These are phyloP conservation scores for Emesis russula DNA, from an alignment of 2,888 invertebrate species.

Conservation along the genomic window DNA sequence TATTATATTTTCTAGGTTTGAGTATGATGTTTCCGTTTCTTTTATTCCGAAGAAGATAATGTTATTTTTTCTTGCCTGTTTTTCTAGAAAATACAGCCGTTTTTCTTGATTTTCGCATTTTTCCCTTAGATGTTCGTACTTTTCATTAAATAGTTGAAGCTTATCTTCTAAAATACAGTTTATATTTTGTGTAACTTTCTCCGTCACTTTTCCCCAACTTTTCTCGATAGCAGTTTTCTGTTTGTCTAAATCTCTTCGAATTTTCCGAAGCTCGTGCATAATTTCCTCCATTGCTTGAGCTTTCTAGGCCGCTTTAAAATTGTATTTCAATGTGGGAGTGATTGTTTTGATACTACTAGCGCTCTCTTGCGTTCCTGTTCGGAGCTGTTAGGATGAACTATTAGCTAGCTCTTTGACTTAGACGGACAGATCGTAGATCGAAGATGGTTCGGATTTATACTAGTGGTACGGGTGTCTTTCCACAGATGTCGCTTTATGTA, in stretches of 20 bases:
- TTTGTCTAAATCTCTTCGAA: slow-evolving; percentile 21
- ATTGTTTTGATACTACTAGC: background rate
- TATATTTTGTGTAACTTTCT: slow-evolving; percentile 32
- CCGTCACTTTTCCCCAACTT: slow-evolving; percentile 5
- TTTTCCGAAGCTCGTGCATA: slow-evolving; percentile 33
- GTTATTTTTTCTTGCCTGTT: slow-evolving; percentile 52
- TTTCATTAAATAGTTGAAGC: slow-evolving; percentile 3
- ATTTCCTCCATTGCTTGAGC: background rate
- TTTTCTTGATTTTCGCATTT: slow-evolving; percentile 29
- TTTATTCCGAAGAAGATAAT: slow-evolving; percentile 30
- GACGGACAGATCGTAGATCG: background rate
- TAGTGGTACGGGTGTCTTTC: background rate
- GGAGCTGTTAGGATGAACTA: background rate
- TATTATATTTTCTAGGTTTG: background rate
- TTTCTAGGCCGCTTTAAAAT: background rate
- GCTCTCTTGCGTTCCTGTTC: background rate
- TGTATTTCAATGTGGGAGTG: background rate
- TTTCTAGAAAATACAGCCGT: slow-evolving; percentile 43
- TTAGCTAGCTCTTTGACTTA: background rate
- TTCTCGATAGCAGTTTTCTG: background rate
- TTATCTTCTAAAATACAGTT: slow-evolving; percentile 40
- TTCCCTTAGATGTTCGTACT: slow-evolving; percentile 11
- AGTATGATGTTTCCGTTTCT: background rate
- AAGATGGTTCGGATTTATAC: background rate
- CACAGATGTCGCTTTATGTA: background rate